These are phyloP conservation scores for Chaetodon trifascialis DNA, from an alignment of 2,113 vertebrate species.

Conservation along the genomic window DNA sequence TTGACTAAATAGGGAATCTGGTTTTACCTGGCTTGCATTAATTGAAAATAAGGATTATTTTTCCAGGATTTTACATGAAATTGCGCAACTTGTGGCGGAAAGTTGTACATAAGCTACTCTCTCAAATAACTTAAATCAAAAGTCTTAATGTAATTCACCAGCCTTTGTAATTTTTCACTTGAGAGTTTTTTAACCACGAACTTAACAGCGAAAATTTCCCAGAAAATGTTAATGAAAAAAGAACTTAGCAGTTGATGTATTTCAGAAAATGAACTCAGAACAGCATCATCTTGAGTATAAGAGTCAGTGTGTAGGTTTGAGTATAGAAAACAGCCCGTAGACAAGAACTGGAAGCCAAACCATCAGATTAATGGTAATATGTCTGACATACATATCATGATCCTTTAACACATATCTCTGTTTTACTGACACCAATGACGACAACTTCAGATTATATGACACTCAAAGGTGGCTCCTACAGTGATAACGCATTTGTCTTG, in stretches of 20 bases:
- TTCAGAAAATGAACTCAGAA: background rate
- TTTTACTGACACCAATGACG: conserved; percentile 14
- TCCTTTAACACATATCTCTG: conserved; percentile 45
- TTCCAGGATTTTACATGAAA: background rate
- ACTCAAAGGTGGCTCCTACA: conserved; percentile 18
- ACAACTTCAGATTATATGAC: background rate
- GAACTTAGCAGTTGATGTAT: background rate
- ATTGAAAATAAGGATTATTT: conserved; percentile 4
- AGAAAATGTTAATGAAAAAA: background rate
- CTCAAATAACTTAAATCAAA: background rate
- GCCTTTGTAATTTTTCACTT: background rate
- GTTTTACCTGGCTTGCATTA: background rate
- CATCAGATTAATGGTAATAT: background rate
- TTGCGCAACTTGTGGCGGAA: background rate
- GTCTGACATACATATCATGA: conserved; percentile 21
- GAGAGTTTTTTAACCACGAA: background rate
- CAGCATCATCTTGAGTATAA: background rate
- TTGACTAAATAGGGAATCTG: background rate
- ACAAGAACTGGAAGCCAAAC: background rate
- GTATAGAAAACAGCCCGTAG: background rate
- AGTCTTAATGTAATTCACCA: background rate
- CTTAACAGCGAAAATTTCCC: background rate
- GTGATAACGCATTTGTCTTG: conserved; percentile 11
- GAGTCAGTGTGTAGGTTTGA: background rate
- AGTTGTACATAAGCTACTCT: background rate